Evolutionary conservation across 92 coral and sea anemone species (phyloP).

Genomic region (Blastomussa wellsi): DNA sequence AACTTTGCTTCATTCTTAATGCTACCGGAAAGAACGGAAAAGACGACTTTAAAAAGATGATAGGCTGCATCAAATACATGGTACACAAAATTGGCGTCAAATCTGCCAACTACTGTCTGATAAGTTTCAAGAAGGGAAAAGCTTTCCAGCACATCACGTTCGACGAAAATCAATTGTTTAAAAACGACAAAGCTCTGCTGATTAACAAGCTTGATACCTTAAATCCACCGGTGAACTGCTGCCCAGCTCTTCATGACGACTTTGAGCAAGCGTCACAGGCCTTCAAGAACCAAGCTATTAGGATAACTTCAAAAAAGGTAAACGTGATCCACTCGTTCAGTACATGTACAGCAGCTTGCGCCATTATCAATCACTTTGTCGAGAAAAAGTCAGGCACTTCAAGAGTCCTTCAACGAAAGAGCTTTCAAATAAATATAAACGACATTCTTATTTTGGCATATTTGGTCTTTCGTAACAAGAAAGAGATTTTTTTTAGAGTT

Average conservation of each 20-base stretch:
- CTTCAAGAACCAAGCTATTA: background rate
- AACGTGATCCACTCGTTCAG: background rate
- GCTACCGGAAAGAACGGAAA: slow-evolving; percentile 25
- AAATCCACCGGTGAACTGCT: background rate
- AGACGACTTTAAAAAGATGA: slow-evolving; percentile 26
- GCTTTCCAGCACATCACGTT: slow-evolving; percentile 20
- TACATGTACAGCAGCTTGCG: no score
- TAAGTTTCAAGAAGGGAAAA: slow-evolving; percentile 34
- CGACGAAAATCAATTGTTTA: background rate
- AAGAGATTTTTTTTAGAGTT: no score
- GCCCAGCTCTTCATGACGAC: slow-evolving; percentile 44
- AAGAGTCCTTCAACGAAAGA: no score
- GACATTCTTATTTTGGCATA: no score
- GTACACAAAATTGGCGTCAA: slow-evolving; percentile 13
- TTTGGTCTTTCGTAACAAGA: no score
- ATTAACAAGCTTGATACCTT: slow-evolving; percentile 15
- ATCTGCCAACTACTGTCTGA: slow-evolving; percentile 33
- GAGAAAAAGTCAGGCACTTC: no score
- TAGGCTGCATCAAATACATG: slow-evolving; percentile 27
- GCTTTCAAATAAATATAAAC: no score
- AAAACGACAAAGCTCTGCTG: background rate
- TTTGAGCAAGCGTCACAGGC: slow-evolving; percentile 17
- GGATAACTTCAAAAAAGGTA: slow-evolving; percentile 29
- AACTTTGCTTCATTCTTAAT: slow-evolving; percentile 41
- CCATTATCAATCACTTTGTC: no score